Evolutionary conservation across 2,888 invertebrate species (phyloP), one percentile per base, ranked within the genome.

Genomic region (Schrankia costaestrigalis): DNA sequence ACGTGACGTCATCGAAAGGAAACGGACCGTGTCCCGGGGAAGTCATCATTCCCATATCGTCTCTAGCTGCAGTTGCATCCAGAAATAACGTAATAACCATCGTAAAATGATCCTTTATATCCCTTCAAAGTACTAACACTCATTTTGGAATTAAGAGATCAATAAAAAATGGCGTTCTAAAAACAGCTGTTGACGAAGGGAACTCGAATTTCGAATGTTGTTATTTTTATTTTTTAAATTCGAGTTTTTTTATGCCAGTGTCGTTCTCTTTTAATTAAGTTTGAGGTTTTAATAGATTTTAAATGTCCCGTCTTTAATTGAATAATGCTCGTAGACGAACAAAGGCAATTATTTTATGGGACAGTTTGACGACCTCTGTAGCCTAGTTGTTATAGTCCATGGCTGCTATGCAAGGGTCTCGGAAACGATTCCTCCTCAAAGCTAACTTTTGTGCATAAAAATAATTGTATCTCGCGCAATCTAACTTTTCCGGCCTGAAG

Each of bases 1-100:
- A 80, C 71, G 66, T 84, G 84, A 81, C 79, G 76, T 78, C 79
- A 79, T 49, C 31, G 42, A 51, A 53, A 77, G 81, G 83, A 81
- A 84, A 72, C 73, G 71, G 69, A 63, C 65, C 70, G 70, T 71
- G 74, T 75, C 77, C 71, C 71, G 61, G 66, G 78, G 78, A 81
- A 80, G 79, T 75, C 72, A 67, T 78, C 74, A 78, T 82, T 84
- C 82, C 82, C 84, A 84, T 83, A 81, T 66, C 63, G 63, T 56
- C 62, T 56, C 63, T 58, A 63, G 55, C 45, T 52, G 51, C 47
- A n/a, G 63, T 51, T 66, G 54, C 66, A 67, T 70, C 75, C 82
- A 80, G 78, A 82, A 84, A 84, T 84, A 85, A 66, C 63, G n/a
- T 46, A 37, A 25, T 19, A 18, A 59, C 68, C 63, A 51, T 22